Conservation (phyloP, 2,113 vertebrate species). For the Pipa parva region DNA sequence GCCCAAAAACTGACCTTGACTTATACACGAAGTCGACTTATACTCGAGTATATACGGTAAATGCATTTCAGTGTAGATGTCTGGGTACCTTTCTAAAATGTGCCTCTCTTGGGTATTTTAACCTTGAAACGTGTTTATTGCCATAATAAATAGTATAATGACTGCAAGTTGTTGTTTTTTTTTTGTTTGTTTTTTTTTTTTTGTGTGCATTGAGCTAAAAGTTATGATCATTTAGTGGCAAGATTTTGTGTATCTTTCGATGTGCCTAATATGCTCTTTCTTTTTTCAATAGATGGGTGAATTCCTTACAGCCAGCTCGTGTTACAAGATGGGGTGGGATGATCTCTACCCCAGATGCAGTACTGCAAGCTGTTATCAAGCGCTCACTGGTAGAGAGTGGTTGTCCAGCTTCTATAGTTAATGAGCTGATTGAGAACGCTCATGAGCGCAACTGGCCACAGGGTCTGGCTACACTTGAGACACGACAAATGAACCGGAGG, state of each 20-base stretch:
- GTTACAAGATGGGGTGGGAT: constrained; percentile 97
- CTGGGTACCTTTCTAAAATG: too few species aligned
- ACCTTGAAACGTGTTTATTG: too few species aligned
- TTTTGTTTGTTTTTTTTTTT: too few species aligned
- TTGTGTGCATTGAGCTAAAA: too few species aligned
- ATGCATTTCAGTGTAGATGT: too few species aligned
- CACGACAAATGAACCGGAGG: constrained; percentile 93
- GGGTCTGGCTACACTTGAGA: constrained; percentile 93
- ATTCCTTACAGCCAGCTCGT: constrained; percentile 91
- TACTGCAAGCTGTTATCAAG: constrained; percentile 95
- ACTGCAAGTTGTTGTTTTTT: not conserved
- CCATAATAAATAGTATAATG: too few species aligned
- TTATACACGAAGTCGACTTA: too few species aligned
- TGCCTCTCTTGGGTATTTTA: too few species aligned
- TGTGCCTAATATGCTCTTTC: not conserved
- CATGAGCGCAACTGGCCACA: constrained; percentile 97
- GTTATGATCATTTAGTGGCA: not conserved
- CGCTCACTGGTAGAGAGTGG: constrained; percentile 95
- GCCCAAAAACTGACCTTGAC: too few species aligned
- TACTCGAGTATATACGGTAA: too few species aligned
- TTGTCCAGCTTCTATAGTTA: constrained; percentile 90
- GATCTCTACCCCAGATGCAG: constrained; percentile 95
- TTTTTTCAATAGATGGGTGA: constrained; percentile 80
- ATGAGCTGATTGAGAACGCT: constrained; percentile 94
- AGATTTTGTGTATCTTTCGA: not conserved